These are phyloP conservation scores for Coregonus sp. DNA, from an alignment of 2,797 vertebrate species.

Conservation along the genomic window DNA sequence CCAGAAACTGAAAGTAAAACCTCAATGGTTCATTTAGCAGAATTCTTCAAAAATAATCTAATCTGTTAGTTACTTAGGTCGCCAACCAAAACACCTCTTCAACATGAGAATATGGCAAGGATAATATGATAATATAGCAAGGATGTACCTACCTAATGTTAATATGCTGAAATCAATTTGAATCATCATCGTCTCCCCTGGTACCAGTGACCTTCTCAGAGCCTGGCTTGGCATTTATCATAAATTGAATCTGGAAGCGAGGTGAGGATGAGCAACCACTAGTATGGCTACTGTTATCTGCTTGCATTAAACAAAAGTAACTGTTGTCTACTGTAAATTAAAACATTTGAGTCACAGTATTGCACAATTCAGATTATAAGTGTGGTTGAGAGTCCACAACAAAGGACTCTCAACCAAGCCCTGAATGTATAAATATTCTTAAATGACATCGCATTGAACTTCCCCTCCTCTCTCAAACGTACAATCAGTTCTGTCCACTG, in stretches of 20 bases:
- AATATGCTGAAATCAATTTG: neutral
- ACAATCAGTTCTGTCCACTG: constrained; percentile 29
- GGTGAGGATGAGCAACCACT: constrained; percentile 26
- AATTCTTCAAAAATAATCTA: neutral
- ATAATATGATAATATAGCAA: neutral
- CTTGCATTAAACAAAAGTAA: neutral
- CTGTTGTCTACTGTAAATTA: neutral
- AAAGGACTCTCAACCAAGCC: neutral
- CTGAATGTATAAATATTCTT: constrained; percentile 49
- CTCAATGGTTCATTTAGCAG: neutral
- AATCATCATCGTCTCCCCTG: constrained; percentile 49
- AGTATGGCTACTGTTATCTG: constrained; percentile 24
- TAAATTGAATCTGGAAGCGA: constrained; percentile 63
- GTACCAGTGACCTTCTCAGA: constrained; percentile 65
- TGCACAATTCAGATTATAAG: neutral
- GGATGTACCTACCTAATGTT: neutral
- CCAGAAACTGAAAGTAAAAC: neutral
- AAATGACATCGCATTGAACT: constrained; percentile 35
- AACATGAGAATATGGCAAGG: neutral
- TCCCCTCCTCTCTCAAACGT: neutral
- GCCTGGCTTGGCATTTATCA: constrained; percentile 69
- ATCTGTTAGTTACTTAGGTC: neutral
- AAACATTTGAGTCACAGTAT: neutral
- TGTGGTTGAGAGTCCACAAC: neutral
- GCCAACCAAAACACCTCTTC: neutral